Base-by-base conservation (phyloP, 2,113 vertebrate species). In the Anarrhichthys ocellatus region DNA sequence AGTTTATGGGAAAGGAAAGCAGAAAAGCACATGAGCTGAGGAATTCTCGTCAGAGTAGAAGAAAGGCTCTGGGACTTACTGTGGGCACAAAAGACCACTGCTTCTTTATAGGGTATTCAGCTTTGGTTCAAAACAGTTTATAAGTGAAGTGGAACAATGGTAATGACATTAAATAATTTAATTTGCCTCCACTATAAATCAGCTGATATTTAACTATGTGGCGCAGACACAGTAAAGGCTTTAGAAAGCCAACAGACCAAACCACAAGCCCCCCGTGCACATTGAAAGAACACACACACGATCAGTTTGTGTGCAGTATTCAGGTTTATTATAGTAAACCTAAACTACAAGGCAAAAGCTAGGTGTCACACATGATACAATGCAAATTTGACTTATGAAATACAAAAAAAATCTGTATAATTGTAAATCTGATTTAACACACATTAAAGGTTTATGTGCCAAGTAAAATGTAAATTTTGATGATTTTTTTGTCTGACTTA, bases 1-100 rank as follows among this genome's bases (percentile, higher is more conserved):
- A 82, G 77, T 80, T 80, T 69, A 27, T 76, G 81, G 71, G 82
- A 82, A 86, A 48, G 77, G 24, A 82, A 70, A 85, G 66, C 64
- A 79, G 63, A 56, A 59, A 83, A 84, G 50, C 76, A 78, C 84
- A 87, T 78, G 82, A 78, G 84, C 78, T 83, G 69, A 77, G 65
- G 82, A 83, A 88, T 88, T 85, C 73, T 79, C 71, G 9, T 71
- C 38, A 52, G 40, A 74, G 83, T 67, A 70, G 82, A 91, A 89
- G 61, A 88, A 83, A 84, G 66, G 62, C 65, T 85, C 27, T 71
- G 66, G 42, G 84, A 65, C 18, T 74, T 3, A 50, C 27, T 83
- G 74, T 52, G 71, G 80, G 58, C 69, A 73, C 62, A 40, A 54
- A 76, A 73, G 44, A 78, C 32, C 10, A 22, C 38, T 52, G 29